Base-by-base conservation (phyloP, 2,797 vertebrate species). In the Masticophis lateralis region DNA sequence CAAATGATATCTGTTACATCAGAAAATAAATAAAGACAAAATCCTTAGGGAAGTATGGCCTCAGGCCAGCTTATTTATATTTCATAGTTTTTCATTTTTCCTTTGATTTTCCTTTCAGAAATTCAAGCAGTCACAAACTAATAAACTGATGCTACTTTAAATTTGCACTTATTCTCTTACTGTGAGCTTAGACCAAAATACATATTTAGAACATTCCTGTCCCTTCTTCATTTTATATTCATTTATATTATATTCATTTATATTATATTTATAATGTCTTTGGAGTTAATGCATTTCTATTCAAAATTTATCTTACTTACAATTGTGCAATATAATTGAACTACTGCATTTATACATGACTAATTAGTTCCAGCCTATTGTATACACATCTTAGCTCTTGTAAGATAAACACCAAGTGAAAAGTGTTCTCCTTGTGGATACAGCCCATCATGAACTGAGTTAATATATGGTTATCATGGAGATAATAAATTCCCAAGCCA, bases 281-380 rank as follows among this genome's bases (percentile, higher is more conserved):
- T 18, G 90, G 96, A 97, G 93, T 94, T 93, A 96, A 93, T 96
- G 92, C 11, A 91, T 96, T 96, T 96, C 94, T 89, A 94, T 92
- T 95, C 90, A 97, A 96, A 97, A 92, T 93, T 96, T 93, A 93
- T 95, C 95, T 96, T 92, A 94, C 92, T 97, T 97, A 97, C 95
- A 97, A 97, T 94, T 95, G 94, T 96, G 94, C 66, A 92, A 51
- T 95, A 92, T 94, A 93, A 96, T 92, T 94, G 94, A 95, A 95
- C 2, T 91, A 51, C 47, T 51, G 47, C 7, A 94, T 91, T 94
- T 69, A 69, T 69, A 32, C 14, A 69, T 69, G 32, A 18, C 32
- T 43, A 79, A 37, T 79, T 79, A 16, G 16, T 20, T 43, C 32
- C 69, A 79, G 32, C 8, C 32, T 79, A 43, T 43, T 79, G 32